phyloP scores from a whole-genome alignment of 2,797 vertebrate genomes.

The Syndactyla subalaris region DNA sequence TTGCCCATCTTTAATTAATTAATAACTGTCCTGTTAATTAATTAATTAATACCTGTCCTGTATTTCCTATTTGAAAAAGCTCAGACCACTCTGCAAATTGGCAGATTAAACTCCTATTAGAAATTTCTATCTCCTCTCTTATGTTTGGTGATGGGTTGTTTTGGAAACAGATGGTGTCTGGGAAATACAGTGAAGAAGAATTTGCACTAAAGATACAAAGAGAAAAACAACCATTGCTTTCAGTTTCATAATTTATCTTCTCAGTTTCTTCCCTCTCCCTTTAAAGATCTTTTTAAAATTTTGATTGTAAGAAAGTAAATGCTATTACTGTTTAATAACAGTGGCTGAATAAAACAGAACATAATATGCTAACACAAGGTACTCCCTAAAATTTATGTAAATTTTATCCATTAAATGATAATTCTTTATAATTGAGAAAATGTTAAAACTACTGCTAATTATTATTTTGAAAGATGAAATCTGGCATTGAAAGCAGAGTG shows the following conservation, averaged over 20 bases:
- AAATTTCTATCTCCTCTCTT: background rate
- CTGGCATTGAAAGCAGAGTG: background rate
- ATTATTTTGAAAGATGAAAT: conserved; percentile 35
- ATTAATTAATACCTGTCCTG: background rate
- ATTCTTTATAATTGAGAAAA: conserved; percentile 27
- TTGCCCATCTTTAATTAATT: conserved; percentile 20
- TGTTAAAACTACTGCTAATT: conserved; percentile 3
- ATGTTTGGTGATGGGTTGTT: background rate
- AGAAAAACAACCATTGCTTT: conserved; percentile 23
- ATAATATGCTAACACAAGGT: background rate
- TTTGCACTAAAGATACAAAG: conserved; percentile 9
- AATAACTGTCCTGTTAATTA: conserved; percentile 22
- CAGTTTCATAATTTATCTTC: conserved; percentile 16
- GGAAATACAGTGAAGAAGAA: conserved; percentile 1
- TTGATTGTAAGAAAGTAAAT: conserved; percentile 23
- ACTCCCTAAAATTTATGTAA: conserved; percentile 15
- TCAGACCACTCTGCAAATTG: background rate
- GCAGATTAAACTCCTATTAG: background rate
- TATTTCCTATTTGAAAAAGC: background rate
- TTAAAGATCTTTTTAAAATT: conserved; percentile 33
- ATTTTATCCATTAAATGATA: conserved; percentile 22
- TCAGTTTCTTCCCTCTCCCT: background rate
- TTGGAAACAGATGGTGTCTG: conserved; percentile 40
- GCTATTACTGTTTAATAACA: background rate
- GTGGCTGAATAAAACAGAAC: conserved; percentile 12